Conservation (phyloP, 1,140 invertebrate species). For the Lepidostoma basale region DNA sequence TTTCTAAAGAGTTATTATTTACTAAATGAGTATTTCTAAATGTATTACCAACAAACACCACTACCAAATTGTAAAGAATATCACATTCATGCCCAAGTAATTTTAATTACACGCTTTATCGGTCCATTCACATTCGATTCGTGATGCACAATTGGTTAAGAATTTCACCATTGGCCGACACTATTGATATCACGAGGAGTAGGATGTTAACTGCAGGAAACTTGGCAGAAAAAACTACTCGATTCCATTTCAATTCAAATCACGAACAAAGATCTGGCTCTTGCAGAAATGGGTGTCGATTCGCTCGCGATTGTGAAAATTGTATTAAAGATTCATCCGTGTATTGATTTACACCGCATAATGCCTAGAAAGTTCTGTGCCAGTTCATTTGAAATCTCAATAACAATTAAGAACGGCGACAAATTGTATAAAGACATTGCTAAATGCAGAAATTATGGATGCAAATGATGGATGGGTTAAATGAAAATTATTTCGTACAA, state of each 20-base stretch:
- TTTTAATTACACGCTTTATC: background rate
- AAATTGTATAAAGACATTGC: too few relatives aligned
- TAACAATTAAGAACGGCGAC: too few relatives aligned
- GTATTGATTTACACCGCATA: conserved; percentile 16
- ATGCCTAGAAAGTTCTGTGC: conserved; percentile 17
- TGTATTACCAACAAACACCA: background rate
- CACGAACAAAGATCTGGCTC: conserved; percentile 2
- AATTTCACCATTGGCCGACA: background rate
- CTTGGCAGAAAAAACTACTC: background rate
- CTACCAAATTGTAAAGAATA: background rate
- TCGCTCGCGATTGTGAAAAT: conserved; percentile 13
- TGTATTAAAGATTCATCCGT: background rate
- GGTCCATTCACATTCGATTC: background rate
- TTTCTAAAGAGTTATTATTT: background rate
- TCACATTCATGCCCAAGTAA: background rate
- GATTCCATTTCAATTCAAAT: background rate
- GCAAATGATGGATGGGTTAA: too few relatives aligned
- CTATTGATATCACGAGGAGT: background rate
- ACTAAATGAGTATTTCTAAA: background rate
- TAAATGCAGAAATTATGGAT: too few relatives aligned
- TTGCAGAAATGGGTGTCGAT: background rate
- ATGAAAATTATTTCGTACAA: too few relatives aligned
- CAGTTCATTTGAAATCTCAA: background rate
- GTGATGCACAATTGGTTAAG: background rate
- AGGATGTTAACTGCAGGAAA: background rate